Base-by-base conservation (phyloP, 2,797 vertebrate species). In the Semotilus atromaculatus region DNA sequence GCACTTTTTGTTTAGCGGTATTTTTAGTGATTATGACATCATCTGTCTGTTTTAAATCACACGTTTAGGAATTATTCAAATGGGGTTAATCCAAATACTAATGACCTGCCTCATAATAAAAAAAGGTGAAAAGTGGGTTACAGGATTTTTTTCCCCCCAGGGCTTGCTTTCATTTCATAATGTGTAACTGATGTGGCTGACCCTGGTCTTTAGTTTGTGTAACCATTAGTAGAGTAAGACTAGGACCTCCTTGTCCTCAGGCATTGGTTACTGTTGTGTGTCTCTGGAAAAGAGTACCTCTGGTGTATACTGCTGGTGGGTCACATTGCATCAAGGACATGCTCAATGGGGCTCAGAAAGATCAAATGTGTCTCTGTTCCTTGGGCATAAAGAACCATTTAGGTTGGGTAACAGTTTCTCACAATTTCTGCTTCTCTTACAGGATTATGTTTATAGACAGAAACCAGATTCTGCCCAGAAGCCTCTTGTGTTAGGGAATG, bases 311-410 rank as follows among this genome's bases (percentile, higher is more conserved):
- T 71, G 80, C 74, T 68, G 53, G 19, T 73, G 83, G 77, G 58
- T 81, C n/a, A 53, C 83, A 78, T 85, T 85, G 80, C 80, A 88
- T 68, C 45, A 73, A 80, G 67, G 45, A 80, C 60, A 8, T 40
- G 23, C n/a, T 87, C 78, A 89, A 88, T 86, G 70, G 48, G 45
- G 70, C 85, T 80, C 18, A 67, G 79, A 73, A 67, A 80, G 74
- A 86, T 88, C 82, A 89, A 80, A 89, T 86, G 78, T 43, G 43
- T n/a, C 78, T 74, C 55, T 81, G 67, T 40, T 86, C 79, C 84
- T 86, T 67, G 36, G 85, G 71, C 82, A 88, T 82, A 74, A 80
- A 75, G 71, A 66, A 62, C 76, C 38, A 43, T 85, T 86, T 71
- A 21, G 80, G 38, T 75, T 88, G 81, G 73, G 83, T 73, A 88